Evolutionary conservation across 2,888 invertebrate species (phyloP).

Genomic region (Drosophila acutilabella): DNA sequence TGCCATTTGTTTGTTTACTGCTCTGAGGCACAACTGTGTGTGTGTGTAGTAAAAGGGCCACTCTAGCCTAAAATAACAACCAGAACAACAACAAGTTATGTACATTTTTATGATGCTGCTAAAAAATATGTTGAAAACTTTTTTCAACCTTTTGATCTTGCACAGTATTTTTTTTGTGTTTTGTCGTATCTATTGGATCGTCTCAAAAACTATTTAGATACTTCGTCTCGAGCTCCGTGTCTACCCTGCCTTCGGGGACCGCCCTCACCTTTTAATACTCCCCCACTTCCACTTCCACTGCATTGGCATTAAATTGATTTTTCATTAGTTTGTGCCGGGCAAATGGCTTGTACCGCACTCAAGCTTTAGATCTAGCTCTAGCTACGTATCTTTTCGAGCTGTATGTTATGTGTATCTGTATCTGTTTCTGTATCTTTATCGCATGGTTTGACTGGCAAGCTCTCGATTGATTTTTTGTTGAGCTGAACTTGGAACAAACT

Average conservation of each 20-base stretch:
- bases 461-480: constrained; percentile 30
- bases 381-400: constrained; percentile 7
- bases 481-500: constrained; percentile 51
- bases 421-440: constrained; percentile 28
- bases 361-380: constrained; percentile 22
- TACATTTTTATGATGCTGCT: constrained; percentile 70
- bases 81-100: constrained; percentile 32
- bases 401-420: constrained; percentile 33
- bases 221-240: constrained; percentile 26
- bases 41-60: constrained; percentile 50
- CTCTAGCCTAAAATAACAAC: constrained; percentile 60
- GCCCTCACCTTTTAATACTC: constrained; percentile 3
- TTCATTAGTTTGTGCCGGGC: constrained; percentile 68
- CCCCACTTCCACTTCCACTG: constrained; percentile 28
- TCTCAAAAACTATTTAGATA: constrained; percentile 32
- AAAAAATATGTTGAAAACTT: constrained; percentile 50
- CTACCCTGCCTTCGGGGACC: background rate
- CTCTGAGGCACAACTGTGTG: constrained; percentile 30
- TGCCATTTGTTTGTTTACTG: constrained; percentile 68
- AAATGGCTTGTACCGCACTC: constrained; percentile 49
- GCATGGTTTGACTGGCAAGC: constrained; percentile 33
- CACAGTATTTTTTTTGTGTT: constrained; percentile 39
- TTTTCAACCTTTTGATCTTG: constrained; percentile 53
- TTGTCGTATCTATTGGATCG: constrained; percentile 59
- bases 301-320: constrained; percentile 70